phyloP scores from a whole-genome alignment of 2,113 vertebrate species.

The Heterotis niloticus region DNA sequence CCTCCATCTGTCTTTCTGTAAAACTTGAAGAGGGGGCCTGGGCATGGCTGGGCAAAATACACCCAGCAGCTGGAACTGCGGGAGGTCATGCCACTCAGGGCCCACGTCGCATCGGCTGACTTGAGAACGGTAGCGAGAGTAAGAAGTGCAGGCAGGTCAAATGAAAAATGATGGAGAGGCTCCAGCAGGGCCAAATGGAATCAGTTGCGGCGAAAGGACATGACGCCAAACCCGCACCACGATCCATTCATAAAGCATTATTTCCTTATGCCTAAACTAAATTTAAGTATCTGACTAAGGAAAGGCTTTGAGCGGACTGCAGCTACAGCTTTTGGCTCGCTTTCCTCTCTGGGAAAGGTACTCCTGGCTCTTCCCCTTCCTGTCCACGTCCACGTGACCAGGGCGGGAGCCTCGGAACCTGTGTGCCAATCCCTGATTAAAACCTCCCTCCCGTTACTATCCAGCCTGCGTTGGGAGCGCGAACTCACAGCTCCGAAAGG shows the following conservation, averaged over 20 bases:
- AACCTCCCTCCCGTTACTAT: constrained; percentile 21
- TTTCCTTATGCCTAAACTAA: not conserved
- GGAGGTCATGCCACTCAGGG: constrained; percentile 6
- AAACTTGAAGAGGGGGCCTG: constrained; percentile 22
- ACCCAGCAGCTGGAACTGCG: constrained; percentile 4
- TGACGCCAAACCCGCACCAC: not conserved
- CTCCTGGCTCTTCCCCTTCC: constrained; percentile 14
- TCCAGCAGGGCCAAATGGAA: not conserved
- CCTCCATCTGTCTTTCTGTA: not conserved
- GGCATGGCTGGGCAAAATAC: not conserved
- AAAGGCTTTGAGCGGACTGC: not conserved
- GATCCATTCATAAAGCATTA: constrained; percentile 4
- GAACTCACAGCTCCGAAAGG: constrained; percentile 33
- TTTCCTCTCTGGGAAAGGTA: not conserved
- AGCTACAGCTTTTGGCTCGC: not conserved
- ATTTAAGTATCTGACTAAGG: not conserved
- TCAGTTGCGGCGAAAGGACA: not conserved
- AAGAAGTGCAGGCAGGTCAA: not conserved
- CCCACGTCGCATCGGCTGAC: constrained; percentile 8
- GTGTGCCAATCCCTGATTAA: constrained; percentile 24
- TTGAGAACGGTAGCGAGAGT: not conserved
- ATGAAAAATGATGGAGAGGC: not conserved
- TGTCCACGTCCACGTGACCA: not conserved
- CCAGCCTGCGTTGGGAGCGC: constrained; percentile 14
- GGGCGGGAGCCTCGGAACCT: constrained; percentile 4